Evolutionary conservation across 2,797 vertebrate species (phyloP).

Genomic region (Varecia variegata): DNA sequence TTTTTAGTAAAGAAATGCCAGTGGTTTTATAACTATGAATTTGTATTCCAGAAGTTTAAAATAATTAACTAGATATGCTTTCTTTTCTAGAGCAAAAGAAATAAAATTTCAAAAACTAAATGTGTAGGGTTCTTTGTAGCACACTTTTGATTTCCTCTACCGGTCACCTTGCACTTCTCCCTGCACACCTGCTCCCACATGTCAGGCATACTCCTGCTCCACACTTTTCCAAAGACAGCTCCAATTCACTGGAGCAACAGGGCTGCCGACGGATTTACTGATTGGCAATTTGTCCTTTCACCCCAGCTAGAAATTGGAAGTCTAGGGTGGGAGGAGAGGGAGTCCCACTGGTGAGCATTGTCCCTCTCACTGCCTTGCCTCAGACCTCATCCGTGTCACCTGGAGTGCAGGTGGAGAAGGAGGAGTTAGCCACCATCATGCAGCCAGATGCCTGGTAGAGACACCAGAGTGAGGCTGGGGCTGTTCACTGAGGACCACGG

Average conservation of each 20-base stretch:
- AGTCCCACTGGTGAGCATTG: rapidly evolving
- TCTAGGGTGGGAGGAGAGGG: not conserved
- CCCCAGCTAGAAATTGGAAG: not conserved
- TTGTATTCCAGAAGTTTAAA: not conserved
- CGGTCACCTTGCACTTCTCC: not conserved
- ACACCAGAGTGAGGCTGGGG: not conserved
- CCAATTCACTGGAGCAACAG: not conserved
- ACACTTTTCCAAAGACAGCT: not conserved
- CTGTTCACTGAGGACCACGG: not conserved
- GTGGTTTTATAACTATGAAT: not conserved
- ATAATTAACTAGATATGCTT: not conserved
- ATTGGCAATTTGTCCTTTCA: not conserved
- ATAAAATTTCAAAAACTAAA: not conserved
- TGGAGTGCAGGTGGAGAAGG: not conserved
- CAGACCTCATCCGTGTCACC: not conserved
- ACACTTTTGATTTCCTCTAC: not conserved
- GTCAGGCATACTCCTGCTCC: not conserved
- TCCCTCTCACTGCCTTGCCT: too few species aligned
- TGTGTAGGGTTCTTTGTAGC: not conserved
- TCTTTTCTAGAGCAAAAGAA: not conserved
- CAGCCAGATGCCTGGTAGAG: not conserved
- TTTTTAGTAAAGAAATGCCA: not conserved
- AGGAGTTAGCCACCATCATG: not conserved
- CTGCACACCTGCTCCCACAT: not conserved
- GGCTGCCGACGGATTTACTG: not conserved